phyloP scores from a whole-genome alignment of 2,113 vertebrate species.

The Cacatua alba region DNA sequence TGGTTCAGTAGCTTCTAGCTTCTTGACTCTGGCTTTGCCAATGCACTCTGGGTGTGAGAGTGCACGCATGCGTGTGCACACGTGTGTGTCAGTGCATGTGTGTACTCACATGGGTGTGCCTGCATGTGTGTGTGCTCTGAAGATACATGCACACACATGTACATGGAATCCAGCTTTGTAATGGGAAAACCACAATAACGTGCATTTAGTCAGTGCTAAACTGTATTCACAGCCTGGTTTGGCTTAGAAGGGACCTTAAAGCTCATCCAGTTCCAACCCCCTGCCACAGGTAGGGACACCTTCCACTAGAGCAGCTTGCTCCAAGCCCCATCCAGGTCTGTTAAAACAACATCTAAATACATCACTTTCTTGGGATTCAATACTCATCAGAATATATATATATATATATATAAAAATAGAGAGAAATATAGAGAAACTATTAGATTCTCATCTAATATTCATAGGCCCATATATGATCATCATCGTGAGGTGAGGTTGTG shows the following conservation, averaged over 20 bases:
- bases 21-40: neutral
- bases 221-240: neutral
- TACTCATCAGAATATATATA: neutral
- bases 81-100: neutral
- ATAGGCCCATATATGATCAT: accelerated
- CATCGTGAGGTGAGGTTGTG: neutral
- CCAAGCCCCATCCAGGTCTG: neutral
- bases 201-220: neutral
- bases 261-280: neutral
- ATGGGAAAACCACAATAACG: accelerated
- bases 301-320: neutral
- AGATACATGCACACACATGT: accelerated
- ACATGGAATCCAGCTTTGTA: neutral
- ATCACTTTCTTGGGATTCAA: neutral
- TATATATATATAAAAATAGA: neutral
- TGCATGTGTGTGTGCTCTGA: neutral
- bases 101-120: too few species aligned
- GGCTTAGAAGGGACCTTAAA: neutral
- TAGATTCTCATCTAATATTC: neutral
- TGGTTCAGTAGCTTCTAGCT: neutral
- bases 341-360: neutral
- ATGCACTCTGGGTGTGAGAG: neutral
- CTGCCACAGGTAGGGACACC: neutral
- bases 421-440: neutral
- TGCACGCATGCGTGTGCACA: too few species aligned